Evolutionary conservation across 2,113 vertebrate genomes (phyloP), one percentile per base, ranked within the genome.

Genomic region (Bucco capensis): DNA sequence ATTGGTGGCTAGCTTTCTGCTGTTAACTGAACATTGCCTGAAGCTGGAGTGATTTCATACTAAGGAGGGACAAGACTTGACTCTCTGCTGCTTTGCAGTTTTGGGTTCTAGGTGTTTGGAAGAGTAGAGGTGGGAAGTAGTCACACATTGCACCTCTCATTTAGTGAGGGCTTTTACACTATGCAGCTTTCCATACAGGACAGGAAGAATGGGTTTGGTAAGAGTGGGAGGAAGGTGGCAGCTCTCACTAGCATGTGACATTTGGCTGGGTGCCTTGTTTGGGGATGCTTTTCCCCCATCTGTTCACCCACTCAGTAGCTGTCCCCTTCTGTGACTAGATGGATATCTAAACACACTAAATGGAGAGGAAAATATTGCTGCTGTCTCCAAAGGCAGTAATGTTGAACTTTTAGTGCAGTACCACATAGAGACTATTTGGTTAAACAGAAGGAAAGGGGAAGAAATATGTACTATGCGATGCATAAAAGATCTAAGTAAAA

Each of bases 401-500:
- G 8, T 6, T 44, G 47, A 86, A 64, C 12, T 74, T 77, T 17
- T n/a, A 88, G 27, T 47, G 31, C 2, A 19, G 51, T 40, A 24
- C 10, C 30, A 25, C 21, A 3, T 6, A 42, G 9, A 58, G 14
- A 71, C 54, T 4, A 9, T 66, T 15, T 27, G 21, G 8, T 40
- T 80, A 56, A 76, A 57, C 4, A n/a, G 62, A 79, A 57, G n/a
- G 35, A 72, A 79, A 51, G 21, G 30, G 11, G 31, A 19, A 61
- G 57, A 73, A 62, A 15, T 6, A 11, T 33, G 23, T 46, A 58
- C 15, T 46, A 2, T 16, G 4, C 21, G 15, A 19, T 58, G 19
- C 0, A 0, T 42, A 62, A 54, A n/a, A 27, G 14, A 60, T 49
- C 14, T 77, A 7, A 42, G 23, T 51, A 37, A 58, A 73, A 11